Evolutionary conservation across 2,888 invertebrate genomes (phyloP).

Genomic region (Rhingia rostrata): DNA sequence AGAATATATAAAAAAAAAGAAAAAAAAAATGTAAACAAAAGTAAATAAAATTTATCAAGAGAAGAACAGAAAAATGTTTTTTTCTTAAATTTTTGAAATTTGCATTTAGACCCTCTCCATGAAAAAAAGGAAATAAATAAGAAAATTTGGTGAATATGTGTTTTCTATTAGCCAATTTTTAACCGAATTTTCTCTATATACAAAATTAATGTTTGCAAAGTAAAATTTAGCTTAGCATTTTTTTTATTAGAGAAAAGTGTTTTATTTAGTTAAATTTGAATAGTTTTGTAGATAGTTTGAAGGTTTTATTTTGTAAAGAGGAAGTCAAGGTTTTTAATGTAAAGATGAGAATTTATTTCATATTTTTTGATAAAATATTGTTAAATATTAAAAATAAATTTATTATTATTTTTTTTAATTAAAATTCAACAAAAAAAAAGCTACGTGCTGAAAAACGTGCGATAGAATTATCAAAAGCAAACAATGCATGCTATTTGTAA

Average conservation of each 20-base stretch:
- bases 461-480: conserved; percentile 7
- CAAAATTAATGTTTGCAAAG: conserved; percentile 32
- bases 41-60: conserved; percentile 14
- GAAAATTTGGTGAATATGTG: not conserved
- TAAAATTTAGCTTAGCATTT: conserved; percentile 28
- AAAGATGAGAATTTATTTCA: conserved; percentile 18
- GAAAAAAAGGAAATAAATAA: not conserved
- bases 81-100: conserved; percentile 1
- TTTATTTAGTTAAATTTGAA: conserved; percentile 12
- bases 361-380: conserved; percentile 25
- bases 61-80: conserved; percentile 20
- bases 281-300: conserved; percentile 29
- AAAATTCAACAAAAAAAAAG: not conserved
- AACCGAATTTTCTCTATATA: conserved; percentile 23
- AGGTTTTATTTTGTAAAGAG: conserved; percentile 12
- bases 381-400: conserved; percentile 2
- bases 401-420: not conserved
- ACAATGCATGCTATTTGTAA: conserved; percentile 30
- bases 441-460: conserved; percentile 37
- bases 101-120: conserved; percentile 1
- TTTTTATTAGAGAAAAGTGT: conserved; percentile 16
- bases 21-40: conserved; percentile 26
- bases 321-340: conserved; percentile 19
- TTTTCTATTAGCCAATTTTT: conserved; percentile 52
- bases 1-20: conserved; percentile 23